These are phyloP conservation scores for Pelochelys cantorii DNA, from an alignment of 2,797 vertebrate species.

Conservation along the genomic window DNA sequence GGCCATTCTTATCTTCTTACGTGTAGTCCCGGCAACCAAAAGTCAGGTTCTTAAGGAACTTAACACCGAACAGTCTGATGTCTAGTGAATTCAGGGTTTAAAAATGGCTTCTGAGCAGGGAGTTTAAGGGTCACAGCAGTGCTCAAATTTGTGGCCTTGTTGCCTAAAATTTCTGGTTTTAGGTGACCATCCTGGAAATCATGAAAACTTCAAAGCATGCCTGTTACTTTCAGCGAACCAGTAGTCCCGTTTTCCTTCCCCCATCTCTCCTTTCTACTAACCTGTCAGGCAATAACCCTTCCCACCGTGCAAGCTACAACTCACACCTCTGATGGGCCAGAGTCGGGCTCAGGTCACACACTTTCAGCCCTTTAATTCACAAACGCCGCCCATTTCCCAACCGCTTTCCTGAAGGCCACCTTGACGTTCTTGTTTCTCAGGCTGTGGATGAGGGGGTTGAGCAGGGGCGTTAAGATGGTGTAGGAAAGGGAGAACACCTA, in stretches of 20 bases:
- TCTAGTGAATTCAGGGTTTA: neutral
- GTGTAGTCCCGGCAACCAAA: neutral
- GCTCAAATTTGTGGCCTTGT: neutral
- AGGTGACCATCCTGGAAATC: neutral
- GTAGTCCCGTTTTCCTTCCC: neutral
- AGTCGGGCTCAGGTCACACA: neutral
- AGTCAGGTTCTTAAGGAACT: neutral
- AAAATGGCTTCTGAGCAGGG: accelerated
- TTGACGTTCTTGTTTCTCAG: neutral
- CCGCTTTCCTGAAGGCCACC: neutral
- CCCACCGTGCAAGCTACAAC: neutral
- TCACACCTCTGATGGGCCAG: neutral
- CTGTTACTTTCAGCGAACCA: neutral
- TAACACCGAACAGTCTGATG: neutral
- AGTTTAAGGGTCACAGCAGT: neutral
- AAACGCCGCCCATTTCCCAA: neutral
- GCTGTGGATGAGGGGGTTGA: neutral
- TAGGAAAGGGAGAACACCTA: neutral
- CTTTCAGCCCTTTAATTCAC: neutral
- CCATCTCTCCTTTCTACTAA: neutral
- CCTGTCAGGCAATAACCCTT: neutral
- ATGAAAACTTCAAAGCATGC: neutral
- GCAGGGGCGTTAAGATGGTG: neutral
- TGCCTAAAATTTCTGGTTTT: neutral
- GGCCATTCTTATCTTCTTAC: too few relatives aligned